Evolutionary conservation across 2,797 vertebrate genomes (phyloP).

Genomic region (Sebastes ruberrimus): DNA sequence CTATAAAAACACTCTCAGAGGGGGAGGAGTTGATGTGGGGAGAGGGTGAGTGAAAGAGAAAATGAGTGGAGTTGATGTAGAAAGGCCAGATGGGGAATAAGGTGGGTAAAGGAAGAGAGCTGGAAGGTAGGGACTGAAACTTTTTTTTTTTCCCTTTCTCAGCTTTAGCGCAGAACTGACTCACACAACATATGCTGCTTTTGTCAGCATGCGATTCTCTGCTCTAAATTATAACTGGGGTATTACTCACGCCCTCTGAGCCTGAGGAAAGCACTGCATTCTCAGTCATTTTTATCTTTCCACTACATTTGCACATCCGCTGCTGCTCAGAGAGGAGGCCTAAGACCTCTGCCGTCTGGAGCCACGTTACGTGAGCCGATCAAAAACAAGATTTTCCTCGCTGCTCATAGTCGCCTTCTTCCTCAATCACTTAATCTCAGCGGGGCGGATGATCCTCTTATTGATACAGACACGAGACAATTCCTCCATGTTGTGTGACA

Average conservation of each 20-base stretch:
- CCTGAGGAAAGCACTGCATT: constrained; percentile 68
- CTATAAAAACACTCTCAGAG: constrained; percentile 36
- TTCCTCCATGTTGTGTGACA: constrained; percentile 46
- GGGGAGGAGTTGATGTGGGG: constrained; percentile 20
- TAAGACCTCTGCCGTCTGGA: constrained; percentile 27
- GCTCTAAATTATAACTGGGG: constrained; percentile 80
- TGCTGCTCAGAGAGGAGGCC: constrained; percentile 23
- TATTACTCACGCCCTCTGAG: constrained; percentile 77
- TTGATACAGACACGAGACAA: constrained; percentile 53
- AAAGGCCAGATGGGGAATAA: constrained; percentile 60
- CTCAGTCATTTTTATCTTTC: constrained; percentile 66
- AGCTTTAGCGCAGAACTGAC: constrained; percentile 81
- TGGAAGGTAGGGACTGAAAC: constrained; percentile 56
- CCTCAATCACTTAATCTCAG: constrained; percentile 41
- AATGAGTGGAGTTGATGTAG: constrained; percentile 39
- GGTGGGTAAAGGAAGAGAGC: constrained; percentile 53
- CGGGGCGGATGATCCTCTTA: constrained; percentile 30
- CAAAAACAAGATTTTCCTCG: constrained; percentile 1
- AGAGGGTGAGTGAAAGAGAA: constrained; percentile 18
- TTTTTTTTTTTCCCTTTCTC: constrained; percentile 26
- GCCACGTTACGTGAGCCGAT: constrained; percentile 18
- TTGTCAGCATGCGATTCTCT: constrained; percentile 80
- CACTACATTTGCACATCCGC: constrained; percentile 54
- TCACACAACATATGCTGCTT: constrained; percentile 85
- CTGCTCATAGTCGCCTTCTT: neutral